Percentiles rank a stretch among this genome's conserved stretches.
Conservation (phyloP, 2,113 vertebrate genomes). For the Elephantulus edwardii region DNA sequence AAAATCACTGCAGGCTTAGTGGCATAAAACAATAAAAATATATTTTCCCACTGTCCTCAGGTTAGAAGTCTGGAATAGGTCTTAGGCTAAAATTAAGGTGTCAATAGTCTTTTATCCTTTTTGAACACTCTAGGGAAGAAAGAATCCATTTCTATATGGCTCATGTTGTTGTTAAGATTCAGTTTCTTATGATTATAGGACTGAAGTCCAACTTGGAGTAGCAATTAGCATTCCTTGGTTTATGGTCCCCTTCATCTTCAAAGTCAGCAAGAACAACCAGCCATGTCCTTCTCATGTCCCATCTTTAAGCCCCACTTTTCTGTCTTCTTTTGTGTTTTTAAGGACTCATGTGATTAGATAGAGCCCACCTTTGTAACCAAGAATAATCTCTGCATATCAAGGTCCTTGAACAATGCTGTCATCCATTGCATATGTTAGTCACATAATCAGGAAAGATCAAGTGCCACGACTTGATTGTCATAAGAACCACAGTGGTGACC, state of each 20-base stretch:
- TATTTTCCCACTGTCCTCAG: neutral
- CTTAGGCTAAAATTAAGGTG: neutral
- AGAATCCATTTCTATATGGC: neutral
- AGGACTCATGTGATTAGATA: accelerated
- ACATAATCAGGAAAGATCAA: neutral
- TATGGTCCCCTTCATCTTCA: neutral
- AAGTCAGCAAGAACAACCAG: neutral
- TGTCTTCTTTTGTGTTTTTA: neutral
- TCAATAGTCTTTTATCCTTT: neutral
- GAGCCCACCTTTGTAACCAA: neutral
- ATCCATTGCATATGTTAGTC: neutral
- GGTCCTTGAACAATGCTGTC: neutral
- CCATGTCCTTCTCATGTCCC: neutral
- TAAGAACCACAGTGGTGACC: neutral
- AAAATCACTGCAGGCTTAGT: neutral
- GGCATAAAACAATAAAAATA: neutral
- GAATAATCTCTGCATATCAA: too few relatives aligned
- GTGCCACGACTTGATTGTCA: neutral
- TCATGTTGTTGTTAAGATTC: neutral
- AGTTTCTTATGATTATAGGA: neutral
- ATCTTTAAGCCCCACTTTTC: neutral
- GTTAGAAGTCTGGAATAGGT: neutral
- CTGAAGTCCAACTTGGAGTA: neutral
- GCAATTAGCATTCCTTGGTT: too few relatives aligned
- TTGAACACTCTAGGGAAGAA: neutral